Evolutionary conservation across 2,113 vertebrate species (phyloP), one percentile per base, ranked within the genome.

Genomic region (Hemiprocne comata): DNA sequence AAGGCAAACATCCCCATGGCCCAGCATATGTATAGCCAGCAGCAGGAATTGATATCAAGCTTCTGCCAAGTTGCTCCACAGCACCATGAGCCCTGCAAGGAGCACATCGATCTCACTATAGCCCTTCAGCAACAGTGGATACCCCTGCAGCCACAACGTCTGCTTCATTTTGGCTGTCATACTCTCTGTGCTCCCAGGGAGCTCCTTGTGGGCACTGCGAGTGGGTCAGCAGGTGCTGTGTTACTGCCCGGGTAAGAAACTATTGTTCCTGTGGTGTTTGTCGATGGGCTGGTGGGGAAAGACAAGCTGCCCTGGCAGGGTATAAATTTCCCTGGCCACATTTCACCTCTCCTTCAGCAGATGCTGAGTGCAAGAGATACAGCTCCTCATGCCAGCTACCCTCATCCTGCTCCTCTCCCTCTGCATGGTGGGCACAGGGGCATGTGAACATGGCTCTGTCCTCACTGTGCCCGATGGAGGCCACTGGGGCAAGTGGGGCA

Each of bases 101-200:
- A 70, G 29, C 13, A 64, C 0, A 0, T 0, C 21, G 44, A 24
- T 46, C 34, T 62, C 54, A 1, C 31, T 54, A 3, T 1, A 53
- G 20, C 26, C 17, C 42, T 64, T 46, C 46, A 55, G 36, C 26
- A 55, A 12, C 26, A 26, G 40, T 53, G 55, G 53, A 14, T n/a
- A n/a, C 10, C 20, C 10, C 42, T 36, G 1, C 14, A 89, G 36
- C 13, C 34, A 34, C 65, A 74, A 17, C 6, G 36, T 54, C 46
- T 87, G 60, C 42, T 67, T 5, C 1, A 0, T 18, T 10, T 6
- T 31, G 8, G 29, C 28, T 87, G 33, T 51, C 4, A 19, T 60
- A 7, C 38, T 44, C 51, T 67, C 46, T 17, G 33, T 61, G 25
- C 21, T 69, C 31, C 55, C 31, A 20, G 26, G 21, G 13, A 58